Percentiles rank a stretch among this genome's conserved stretches.
phyloP scores from a whole-genome alignment of 2,888 invertebrate species.

The Schrankia costaestrigalis region DNA sequence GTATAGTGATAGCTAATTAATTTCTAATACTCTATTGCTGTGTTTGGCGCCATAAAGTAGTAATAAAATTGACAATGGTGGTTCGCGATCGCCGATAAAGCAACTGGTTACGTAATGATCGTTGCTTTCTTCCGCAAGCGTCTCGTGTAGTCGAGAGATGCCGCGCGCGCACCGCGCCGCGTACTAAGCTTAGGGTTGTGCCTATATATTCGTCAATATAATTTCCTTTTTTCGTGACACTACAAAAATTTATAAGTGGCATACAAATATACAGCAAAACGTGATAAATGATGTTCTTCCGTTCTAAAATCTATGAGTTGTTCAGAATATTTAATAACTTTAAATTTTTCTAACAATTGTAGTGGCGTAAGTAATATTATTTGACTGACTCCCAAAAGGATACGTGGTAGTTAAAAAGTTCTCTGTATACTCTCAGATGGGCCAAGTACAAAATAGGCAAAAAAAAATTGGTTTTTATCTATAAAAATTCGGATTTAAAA shows the following conservation, averaged over 20 bases:
- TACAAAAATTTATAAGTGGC: neutral
- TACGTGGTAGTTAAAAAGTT: too few relatives aligned
- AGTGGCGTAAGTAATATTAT: too few relatives aligned
- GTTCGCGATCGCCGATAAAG: constrained; percentile 51
- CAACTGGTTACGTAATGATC: constrained; percentile 62
- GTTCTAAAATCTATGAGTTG: too few relatives aligned
- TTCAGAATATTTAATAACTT: too few relatives aligned
- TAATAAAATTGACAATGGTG: constrained; percentile 40
- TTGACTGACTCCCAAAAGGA: too few relatives aligned
- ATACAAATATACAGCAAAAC: neutral
- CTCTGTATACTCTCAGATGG: too few relatives aligned
- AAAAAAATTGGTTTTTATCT: too few relatives aligned
- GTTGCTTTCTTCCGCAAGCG: constrained; percentile 69
- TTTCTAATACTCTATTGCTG: neutral
- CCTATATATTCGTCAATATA: neutral
- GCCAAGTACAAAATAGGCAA: too few relatives aligned
- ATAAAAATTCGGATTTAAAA: too few relatives aligned
- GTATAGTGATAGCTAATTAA: too few relatives aligned
- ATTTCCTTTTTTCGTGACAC: neutral
- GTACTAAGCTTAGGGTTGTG: constrained; percentile 49
- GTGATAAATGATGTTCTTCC: too few relatives aligned
- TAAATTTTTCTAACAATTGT: too few relatives aligned
- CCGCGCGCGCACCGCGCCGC: constrained; percentile 24
- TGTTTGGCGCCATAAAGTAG: constrained; percentile 8
- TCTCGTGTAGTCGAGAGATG: constrained; percentile 9